Conservation (phyloP, 1,140 invertebrate species). For the Chrysomallon squamiferum region DNA sequence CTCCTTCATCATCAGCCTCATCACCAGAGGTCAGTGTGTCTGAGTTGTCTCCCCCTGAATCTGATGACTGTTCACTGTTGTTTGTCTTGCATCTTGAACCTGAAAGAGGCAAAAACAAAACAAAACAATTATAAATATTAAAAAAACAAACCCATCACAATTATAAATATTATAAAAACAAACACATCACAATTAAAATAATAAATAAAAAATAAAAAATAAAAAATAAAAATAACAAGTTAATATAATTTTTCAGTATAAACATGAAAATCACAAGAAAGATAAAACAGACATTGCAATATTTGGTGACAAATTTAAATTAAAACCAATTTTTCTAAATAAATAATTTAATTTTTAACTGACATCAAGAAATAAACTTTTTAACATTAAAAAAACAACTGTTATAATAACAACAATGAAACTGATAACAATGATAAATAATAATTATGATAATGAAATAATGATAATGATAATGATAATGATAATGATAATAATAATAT, state of each 20-base stretch:
- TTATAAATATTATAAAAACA: neutral
- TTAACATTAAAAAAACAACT: too few relatives aligned
- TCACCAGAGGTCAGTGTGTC: constrained; percentile 17
- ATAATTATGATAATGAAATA: too few relatives aligned
- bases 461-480: too few relatives aligned
- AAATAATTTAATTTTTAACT: too few relatives aligned
- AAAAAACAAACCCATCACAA: neutral
- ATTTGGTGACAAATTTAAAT: too few relatives aligned
- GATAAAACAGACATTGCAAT: too few relatives aligned
- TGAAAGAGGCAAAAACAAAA: neutral
- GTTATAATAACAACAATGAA: too few relatives aligned
- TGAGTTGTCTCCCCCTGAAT: constrained; percentile 15
- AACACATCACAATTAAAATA: neutral
- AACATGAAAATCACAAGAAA: neutral
- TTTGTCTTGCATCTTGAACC: constrained; percentile 8
- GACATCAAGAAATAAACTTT: too few relatives aligned
- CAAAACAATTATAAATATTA: neutral
- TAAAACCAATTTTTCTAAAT: too few relatives aligned
- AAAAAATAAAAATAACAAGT: neutral
- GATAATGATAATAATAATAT: too few relatives aligned
- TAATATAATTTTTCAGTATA: neutral
- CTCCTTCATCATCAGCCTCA: constrained; percentile 15
- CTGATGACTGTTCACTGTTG: constrained; percentile 2
- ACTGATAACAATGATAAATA: too few relatives aligned
- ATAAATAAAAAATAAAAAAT: neutral